These are phyloP conservation scores for Agraylea sexmaculata DNA, from an alignment of 1,140 invertebrate genomes.

Conservation along the genomic window DNA sequence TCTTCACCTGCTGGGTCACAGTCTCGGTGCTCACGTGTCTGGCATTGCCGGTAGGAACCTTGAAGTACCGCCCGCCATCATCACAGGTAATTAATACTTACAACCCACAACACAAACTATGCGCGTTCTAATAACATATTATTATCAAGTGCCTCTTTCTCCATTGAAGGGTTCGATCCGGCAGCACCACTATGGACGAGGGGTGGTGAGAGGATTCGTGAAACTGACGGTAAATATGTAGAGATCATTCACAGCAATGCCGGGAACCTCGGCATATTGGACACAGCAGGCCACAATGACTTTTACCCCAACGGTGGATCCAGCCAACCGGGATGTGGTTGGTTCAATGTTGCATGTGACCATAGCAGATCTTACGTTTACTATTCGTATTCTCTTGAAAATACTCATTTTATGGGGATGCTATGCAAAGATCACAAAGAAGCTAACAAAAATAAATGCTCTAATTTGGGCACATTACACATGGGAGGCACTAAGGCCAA, in stretches of 20 bases:
- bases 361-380: slow-evolving; percentile 17
- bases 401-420: slow-evolving; percentile 21
- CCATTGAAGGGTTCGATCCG: too few relatives aligned
- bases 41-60: slow-evolving; percentile 27
- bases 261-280: slow-evolving; percentile 23
- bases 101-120: slow-evolving; percentile 22
- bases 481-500: slow-evolving; percentile 33
- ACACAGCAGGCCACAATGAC: slow-evolving; percentile 36
- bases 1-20: slow-evolving; percentile 27
- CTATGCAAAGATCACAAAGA: slow-evolving; percentile 33
- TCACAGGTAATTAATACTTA: slow-evolving; percentile 22
- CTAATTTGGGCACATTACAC: slow-evolving; percentile 17
- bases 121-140: not conserved
- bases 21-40: slow-evolving; percentile 24
- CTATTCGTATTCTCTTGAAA: slow-evolving; percentile 10
- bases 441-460: slow-evolving; percentile 32
- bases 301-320: slow-evolving; percentile 46
- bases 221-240: slow-evolving; percentile 36
- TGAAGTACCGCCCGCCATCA: slow-evolving; percentile 27
- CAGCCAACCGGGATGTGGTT: slow-evolving; percentile 27
- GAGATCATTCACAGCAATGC: slow-evolving; percentile 41
- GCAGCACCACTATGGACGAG: too few relatives aligned
- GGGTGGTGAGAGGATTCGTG: too few relatives aligned
- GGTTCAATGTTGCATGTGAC: slow-evolving; percentile 5
- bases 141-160: not conserved